Evolutionary conservation across 2,797 vertebrate species (phyloP), one percentile per base, ranked within the genome.

Genomic region (Craterocephalus amniculus): DNA sequence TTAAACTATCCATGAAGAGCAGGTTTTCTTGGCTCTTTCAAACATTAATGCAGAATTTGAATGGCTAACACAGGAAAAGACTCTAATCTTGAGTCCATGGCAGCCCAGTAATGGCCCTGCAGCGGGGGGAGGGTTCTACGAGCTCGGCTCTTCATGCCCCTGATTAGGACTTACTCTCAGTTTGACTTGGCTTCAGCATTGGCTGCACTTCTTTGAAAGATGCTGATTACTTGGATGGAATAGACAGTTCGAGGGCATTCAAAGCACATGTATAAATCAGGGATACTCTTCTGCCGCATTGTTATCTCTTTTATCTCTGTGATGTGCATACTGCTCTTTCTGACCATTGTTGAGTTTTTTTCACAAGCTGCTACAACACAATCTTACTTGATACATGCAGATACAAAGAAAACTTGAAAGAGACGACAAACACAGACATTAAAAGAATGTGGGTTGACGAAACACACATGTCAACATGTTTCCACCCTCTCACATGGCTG

Each of bases 41-140:
- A 91, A 92, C 87, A 90, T 91, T 90, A 88, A 92, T 92, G 88
- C 78, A 80, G 78, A 90, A 89, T 90, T 87, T 89, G 79, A 89
- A 89, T 69, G 76, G 76, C 80, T 79, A 84, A 87, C 80, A 70
- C 71, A 81, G 77, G 83, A 87, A 79, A 81, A 89, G 75, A 71
- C 81, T 89, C 79, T 90, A 88, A 92, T 90, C 85, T 86, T 67
- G 83, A 88, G 84, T 68, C 84, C 70, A 63, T 79, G 83, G 74
- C 72, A 38, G 83, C 70, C 72, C 79, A 77, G 89, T 87, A 84
- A 92, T 89, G 87, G 84, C 78, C 78, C 74, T 11, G 29, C 69
- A 45, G 80, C 80, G 79, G 87, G 87, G 80, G 85, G 67, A 63
- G 86, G 89, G 86, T 63, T 79, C 79, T 70, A 64, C 88, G 83